Conservation (phyloP, 2,888 invertebrate genomes). For the Nephrocerus scutellatus region DNA sequence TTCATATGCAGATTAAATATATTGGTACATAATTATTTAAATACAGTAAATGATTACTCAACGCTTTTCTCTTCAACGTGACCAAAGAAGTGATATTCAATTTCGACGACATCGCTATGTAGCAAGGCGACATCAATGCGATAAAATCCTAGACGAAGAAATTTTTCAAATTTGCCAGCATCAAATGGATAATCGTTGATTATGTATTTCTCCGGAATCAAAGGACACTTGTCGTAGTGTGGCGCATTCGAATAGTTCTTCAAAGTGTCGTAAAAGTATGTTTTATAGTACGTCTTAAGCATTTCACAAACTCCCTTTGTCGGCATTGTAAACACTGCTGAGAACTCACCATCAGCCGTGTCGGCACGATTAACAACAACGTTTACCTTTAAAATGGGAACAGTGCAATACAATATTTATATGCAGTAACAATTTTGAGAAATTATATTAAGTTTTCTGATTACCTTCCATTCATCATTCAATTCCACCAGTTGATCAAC, state of each 20-base stretch:
- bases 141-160: constrained; percentile 28
- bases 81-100: constrained; percentile 25
- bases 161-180: constrained; percentile 20
- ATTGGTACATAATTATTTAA: too few species aligned
- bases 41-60: too few species aligned
- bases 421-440: not conserved
- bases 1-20: too few species aligned
- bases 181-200: constrained; percentile 33
- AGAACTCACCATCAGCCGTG: constrained; percentile 20
- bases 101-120: constrained; percentile 18
- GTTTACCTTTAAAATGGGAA: constrained; percentile 24
- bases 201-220: constrained; percentile 26
- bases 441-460: not conserved
- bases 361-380: constrained; percentile 18
- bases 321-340: constrained; percentile 17
- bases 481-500: constrained; percentile 26
- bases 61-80: constrained; percentile 19
- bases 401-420: not conserved
- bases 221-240: constrained; percentile 32
- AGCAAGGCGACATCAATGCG: constrained; percentile 18
- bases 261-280: constrained; percentile 30
- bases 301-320: constrained; percentile 26
- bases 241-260: constrained; percentile 37
- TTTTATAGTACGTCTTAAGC: constrained; percentile 30
- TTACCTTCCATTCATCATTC: constrained; percentile 35